Base-by-base conservation (phyloP, 2,113 vertebrate species). In the Microcebus murinus region DNA sequence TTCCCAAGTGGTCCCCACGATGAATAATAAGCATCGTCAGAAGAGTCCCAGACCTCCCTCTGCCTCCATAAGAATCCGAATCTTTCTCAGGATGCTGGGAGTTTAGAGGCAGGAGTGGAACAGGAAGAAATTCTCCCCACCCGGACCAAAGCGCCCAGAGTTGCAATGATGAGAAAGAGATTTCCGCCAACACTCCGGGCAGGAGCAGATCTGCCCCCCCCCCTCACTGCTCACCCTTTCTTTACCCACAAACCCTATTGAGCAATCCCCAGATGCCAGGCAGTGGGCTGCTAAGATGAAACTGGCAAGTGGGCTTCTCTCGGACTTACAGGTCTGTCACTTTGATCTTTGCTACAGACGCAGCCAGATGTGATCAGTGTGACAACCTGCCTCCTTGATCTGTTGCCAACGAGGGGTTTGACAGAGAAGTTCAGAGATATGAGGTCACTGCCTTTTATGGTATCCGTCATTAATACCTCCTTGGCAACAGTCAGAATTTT, bases 311-410 rank as follows among this genome's bases (percentile, higher is more conserved):
- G 61, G 48, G 71, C 1, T n/a, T 61, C 84, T 95, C 34, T 79
- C 0, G 0, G 73, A 73, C 91, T 91, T 31, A 59, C 1, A 91
- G 96, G 90, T 88, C 88, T 97, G 92, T 83, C 98, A 97, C 92
- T 96, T 74, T 93, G 97, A 91, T 97, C 97, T 97, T 96, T 95
- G 73, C 97, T 97, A 96, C 42, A 97, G 95, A 96, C 90, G 79
- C 7, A 92, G 94, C 97, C 97, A 97, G 97, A 97, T 97, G 93
- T n/a, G 96, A 94, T 95, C 96, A 80, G 42, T 21, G 81, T 97
- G 98, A 87, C 81, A 96, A 97, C 96, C 96, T 97, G 91, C 97
- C 96, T 98, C 97, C 98, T 98, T 98, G 98, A 98, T 98, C 97
- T 98, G 96, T 94, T 97, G 97, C 97, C 98, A 98, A 90, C 36